Evolutionary conservation across 2,888 invertebrate species (phyloP).

Genomic region (Oscheius sp.): DNA sequence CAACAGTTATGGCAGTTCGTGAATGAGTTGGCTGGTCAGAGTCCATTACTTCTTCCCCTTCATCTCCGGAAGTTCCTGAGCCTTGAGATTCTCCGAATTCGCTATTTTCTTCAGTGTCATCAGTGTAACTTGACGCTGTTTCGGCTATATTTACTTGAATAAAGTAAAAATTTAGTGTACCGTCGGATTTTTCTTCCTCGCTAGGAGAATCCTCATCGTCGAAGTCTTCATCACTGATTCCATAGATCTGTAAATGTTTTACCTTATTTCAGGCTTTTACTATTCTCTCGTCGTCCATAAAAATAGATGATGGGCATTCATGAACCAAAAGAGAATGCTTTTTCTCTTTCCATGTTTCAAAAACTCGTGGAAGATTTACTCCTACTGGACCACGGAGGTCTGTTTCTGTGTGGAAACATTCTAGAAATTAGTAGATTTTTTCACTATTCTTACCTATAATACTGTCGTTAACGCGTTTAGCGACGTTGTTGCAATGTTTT

Average conservation of each 20-base stretch:
- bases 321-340: not conserved
- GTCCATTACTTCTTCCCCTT: constrained; percentile 1
- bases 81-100: not conserved
- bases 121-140: not conserved
- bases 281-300: not conserved
- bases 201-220: not conserved
- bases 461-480: not conserved
- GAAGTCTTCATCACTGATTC: not conserved
- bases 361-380: not conserved
- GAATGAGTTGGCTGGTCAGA: constrained; percentile 17
- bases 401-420: not conserved
- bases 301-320: not conserved
- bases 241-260: not conserved
- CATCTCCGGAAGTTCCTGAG: not conserved
- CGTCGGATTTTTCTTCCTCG: not conserved
- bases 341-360: constrained; percentile 8
- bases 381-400: not conserved
- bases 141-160: not conserved
- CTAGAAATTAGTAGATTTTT: not conserved
- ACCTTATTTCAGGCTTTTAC: not conserved
- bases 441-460: not conserved
- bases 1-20: not conserved
- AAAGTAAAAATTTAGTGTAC: not conserved
- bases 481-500: not conserved
- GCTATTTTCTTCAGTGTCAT: too few relatives aligned